Evolutionary conservation across 2,888 invertebrate species (phyloP), one percentile per base, ranked within the genome.

Genomic region (Drosophila subsilvestris): DNA sequence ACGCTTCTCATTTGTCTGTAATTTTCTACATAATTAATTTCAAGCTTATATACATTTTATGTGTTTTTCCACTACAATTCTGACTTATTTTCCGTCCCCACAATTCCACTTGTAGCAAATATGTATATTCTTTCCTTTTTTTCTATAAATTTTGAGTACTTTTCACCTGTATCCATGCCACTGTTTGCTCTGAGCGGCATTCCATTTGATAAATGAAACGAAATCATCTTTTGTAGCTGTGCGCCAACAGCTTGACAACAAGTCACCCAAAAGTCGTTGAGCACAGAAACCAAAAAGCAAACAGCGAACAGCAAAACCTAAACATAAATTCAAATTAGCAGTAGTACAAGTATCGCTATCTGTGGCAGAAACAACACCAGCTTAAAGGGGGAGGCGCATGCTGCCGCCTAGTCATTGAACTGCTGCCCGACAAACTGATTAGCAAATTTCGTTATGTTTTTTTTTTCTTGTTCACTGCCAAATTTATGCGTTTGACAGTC

Each of bases 401-500:
- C 29, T 20, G n/a, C 43, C 37, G 54, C 48, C 56, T 68, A 68
- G 55, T 67, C 67, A 68, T 42, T 68, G 67, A 67, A 50, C 66
- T 49, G 49, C 44, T 50, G 57, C 45, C 37, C 25, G 32, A 50
- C 59, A 59, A 55, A 50, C 56, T 70, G 55, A 70, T 70, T 70
- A 68, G 62, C 71, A 57, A 68, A 47, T 56, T 68, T 68, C 20
- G 25, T 42, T 48, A 22, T 17, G 37, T 51, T 48, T 44, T 32
- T 48, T 32, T 56, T 20, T 22, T 47, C 14, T 20, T 20, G 9
- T 50, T 29, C 22, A 54, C 14, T 45, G 55, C 29, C 45, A 71
- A 72, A 71, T 86, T 49, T 80, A 73, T 83, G 66, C 75, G 56
- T 43, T 50, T 78, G 50, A 74, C 78, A 73, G 72, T 65, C 69